phyloP scores from a whole-genome alignment of 2,113 vertebrate genomes.

The Raja brachyura region DNA sequence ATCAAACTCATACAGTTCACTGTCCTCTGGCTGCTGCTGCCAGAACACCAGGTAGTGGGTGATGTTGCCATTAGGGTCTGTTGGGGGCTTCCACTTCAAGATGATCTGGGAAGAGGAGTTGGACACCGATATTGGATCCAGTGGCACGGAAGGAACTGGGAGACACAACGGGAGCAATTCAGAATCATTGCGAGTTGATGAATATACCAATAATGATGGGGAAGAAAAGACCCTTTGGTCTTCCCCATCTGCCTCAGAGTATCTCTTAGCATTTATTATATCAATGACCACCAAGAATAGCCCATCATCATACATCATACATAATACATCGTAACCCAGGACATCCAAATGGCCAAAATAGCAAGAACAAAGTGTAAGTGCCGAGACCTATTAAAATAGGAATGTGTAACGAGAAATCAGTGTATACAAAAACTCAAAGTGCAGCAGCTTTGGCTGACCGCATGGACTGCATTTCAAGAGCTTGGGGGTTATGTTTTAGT shows the following conservation, averaged over 20 bases:
- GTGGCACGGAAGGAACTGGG: slow-evolving; percentile 80
- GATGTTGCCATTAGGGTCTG: slow-evolving; percentile 89
- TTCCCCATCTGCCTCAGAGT: background rate
- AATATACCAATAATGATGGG: background rate
- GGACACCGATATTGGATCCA: slow-evolving; percentile 84
- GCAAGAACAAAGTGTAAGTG: background rate
- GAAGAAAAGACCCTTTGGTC: background rate
- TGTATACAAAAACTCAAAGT: background rate
- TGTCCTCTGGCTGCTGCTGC: slow-evolving; percentile 78
- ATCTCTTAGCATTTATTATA: background rate
- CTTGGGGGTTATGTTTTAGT: background rate
- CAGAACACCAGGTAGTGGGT: slow-evolving; percentile 88
- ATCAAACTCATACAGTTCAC: slow-evolving; percentile 80
- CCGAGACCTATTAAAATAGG: background rate
- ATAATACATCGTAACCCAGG: background rate
- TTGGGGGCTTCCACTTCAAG: slow-evolving; percentile 90
- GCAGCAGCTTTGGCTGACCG: background rate
- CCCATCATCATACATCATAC: background rate
- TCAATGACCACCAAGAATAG: background rate
- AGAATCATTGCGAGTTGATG: background rate
- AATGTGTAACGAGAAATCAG: background rate
- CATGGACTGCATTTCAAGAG: background rate
- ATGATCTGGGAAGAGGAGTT: slow-evolving; percentile 92
- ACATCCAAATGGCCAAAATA: background rate
- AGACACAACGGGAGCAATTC: background rate